Conservation (phyloP, 2,888 invertebrate species). For the Timandra comae region DNA sequence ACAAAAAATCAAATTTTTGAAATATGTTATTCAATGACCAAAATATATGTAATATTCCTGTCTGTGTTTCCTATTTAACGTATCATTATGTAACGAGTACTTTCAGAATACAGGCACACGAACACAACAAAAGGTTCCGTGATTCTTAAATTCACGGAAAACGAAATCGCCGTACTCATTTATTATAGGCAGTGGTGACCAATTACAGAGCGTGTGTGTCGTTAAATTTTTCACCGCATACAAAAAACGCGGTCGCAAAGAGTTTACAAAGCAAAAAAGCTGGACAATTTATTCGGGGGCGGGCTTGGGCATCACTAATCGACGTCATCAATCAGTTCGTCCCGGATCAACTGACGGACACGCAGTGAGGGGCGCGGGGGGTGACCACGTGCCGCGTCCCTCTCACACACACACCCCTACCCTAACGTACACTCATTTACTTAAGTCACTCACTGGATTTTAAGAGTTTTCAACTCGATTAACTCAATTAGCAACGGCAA, state of each 20-base stretch:
- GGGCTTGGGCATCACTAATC: constrained; percentile 73
- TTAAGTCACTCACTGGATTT: constrained; percentile 5
- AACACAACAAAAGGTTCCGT: neutral
- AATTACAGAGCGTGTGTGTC: constrained; percentile 21
- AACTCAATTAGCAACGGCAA: too few species aligned
- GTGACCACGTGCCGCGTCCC: constrained; percentile 22
- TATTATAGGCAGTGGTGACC: constrained; percentile 12
- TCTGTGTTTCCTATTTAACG: too few species aligned
- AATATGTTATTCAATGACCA: too few species aligned
- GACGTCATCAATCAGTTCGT: constrained; percentile 73
- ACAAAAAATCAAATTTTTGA: too few species aligned
- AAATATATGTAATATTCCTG: too few species aligned
- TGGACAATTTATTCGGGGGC: constrained; percentile 70
- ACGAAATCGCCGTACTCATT: constrained; percentile 6
- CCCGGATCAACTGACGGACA: constrained; percentile 66
- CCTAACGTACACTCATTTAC: constrained; percentile 17
- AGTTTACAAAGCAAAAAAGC: constrained; percentile 64
- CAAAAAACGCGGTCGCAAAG: constrained; percentile 45
- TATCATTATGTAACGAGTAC: too few species aligned
- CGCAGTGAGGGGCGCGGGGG: constrained; percentile 2
- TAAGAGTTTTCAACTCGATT: neutral
- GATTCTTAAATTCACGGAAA: neutral
- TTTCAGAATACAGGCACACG: too few species aligned
- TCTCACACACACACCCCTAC: constrained; percentile 18
- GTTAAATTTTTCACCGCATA: constrained; percentile 29